A percentile compares a stretch with the other conserved stretches of the same genome.
These are phyloP conservation scores for Oscheius myriophilus DNA, from an alignment of 2,888 invertebrate species.

Conservation along the genomic window DNA sequence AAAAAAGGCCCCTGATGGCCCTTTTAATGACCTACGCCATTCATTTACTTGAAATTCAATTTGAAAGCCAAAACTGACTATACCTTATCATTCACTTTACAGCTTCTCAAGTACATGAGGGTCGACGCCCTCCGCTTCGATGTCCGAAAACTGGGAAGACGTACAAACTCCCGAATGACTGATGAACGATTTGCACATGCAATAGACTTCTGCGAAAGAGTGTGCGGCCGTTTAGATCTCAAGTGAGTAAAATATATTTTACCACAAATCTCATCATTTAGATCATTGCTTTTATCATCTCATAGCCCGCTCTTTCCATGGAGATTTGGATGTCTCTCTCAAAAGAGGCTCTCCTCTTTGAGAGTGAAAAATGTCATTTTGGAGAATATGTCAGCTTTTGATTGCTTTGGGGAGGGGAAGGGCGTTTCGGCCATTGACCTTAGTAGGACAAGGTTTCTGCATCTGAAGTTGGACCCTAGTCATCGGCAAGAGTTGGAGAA, in stretches of 20 bases:
- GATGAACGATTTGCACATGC: constrained; percentile 46
- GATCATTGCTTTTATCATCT: constrained; percentile 44
- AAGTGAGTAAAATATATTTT: constrained; percentile 23
- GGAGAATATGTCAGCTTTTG: constrained; percentile 48
- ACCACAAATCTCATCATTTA: not conserved
- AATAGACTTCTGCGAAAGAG: constrained; percentile 33
- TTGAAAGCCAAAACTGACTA: no score
- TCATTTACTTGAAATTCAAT: no score
- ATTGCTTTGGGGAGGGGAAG: constrained; percentile 29
- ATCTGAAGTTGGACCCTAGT: constrained; percentile 40
- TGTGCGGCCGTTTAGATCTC: constrained; percentile 32
- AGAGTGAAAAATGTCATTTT: constrained; percentile 38
- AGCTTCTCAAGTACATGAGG: constrained; percentile 45
- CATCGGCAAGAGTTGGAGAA: constrained; percentile 44
- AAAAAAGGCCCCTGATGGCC: no score
- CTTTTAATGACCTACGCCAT: no score
- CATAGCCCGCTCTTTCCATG: constrained; percentile 44
- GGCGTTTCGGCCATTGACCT: constrained; percentile 1
- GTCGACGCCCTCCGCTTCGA: constrained; percentile 45
- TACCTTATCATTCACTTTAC: no score
- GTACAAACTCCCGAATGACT: constrained; percentile 30
- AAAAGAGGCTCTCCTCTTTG: constrained; percentile 29
- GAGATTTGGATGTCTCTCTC: constrained; percentile 36
- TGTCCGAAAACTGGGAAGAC: constrained; percentile 41
- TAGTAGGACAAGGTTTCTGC: constrained; percentile 22